These are phyloP conservation scores for Callitettix versicolor DNA, from an alignment of 1,140 invertebrate species.

Conservation along the genomic window DNA sequence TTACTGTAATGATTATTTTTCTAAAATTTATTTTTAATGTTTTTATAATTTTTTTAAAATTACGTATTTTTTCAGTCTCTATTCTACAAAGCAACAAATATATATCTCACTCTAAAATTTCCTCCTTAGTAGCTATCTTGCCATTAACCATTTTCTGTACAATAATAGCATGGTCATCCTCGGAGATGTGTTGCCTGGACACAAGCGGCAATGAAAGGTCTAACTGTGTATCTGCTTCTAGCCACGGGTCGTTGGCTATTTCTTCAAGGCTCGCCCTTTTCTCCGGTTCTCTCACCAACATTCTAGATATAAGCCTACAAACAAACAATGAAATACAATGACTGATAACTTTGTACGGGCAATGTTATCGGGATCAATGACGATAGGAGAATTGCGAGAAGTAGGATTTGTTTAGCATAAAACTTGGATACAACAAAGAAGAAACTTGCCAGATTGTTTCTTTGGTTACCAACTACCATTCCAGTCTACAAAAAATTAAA, in stretches of 20 bases:
- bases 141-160: constrained; percentile 94
- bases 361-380: too few relatives aligned
- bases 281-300: constrained; percentile 88
- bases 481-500: too few relatives aligned
- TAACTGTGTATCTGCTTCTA: constrained; percentile 39
- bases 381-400: too few relatives aligned
- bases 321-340: constrained; percentile 4
- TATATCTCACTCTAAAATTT: constrained; percentile 70
- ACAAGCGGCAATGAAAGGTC: constrained; percentile 59
- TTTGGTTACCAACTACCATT: too few relatives aligned
- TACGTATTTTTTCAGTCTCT: too few relatives aligned
- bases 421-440: too few relatives aligned
- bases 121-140: constrained; percentile 85
- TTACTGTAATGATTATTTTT: too few relatives aligned
- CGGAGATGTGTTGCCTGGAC: constrained; percentile 71
- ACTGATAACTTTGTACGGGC: constrained; percentile 5
- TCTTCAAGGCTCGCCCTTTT: constrained; percentile 78
- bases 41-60: too few relatives aligned
- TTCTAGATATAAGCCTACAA: constrained; percentile 72
- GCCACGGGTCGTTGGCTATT: constrained; percentile 84
- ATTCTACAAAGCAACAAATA: too few relatives aligned
- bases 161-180: constrained; percentile 85
- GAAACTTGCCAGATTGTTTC: too few relatives aligned
- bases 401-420: too few relatives aligned
- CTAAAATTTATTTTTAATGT: too few relatives aligned